A percentile compares a stretch with the other conserved stretches of the same genome.
Conservation (phyloP, 2,797 vertebrate genomes). For the Eidolon dupreanum region DNA sequence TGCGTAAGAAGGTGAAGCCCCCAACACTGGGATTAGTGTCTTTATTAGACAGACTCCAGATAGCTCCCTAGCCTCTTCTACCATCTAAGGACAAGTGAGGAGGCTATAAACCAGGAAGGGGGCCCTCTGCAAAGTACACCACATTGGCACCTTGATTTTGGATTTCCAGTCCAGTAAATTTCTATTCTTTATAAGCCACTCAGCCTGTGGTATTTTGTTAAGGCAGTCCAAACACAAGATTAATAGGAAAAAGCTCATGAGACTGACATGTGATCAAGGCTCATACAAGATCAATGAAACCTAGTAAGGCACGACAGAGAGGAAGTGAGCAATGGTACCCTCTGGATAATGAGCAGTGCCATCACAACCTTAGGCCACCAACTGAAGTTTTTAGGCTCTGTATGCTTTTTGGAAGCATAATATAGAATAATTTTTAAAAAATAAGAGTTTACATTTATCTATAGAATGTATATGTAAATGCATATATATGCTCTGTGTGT, state of each 20-base stretch:
- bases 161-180: background rate
- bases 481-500: fast-evolving
- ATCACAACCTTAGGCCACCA: background rate
- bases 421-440: background rate
- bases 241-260: background rate
- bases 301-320: background rate
- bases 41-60: background rate
- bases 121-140: background rate
- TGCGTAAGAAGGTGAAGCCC: too few relatives aligned
- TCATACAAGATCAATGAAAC: background rate
- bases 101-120: background rate
- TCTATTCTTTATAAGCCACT: background rate
- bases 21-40: background rate
- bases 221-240: background rate
- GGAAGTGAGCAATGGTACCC: background rate
- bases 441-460: background rate
- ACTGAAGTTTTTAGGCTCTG: background rate
- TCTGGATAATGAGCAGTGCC: background rate
- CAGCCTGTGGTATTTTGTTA: background rate
- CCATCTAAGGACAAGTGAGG: too few relatives aligned
- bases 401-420: background rate
- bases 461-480: background rate
- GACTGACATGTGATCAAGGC: background rate
- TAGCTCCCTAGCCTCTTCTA: background rate
- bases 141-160: background rate